These are phyloP conservation scores for Sminthurinus signatus DNA, from an alignment of 1,140 invertebrate genomes.

Conservation along the genomic window DNA sequence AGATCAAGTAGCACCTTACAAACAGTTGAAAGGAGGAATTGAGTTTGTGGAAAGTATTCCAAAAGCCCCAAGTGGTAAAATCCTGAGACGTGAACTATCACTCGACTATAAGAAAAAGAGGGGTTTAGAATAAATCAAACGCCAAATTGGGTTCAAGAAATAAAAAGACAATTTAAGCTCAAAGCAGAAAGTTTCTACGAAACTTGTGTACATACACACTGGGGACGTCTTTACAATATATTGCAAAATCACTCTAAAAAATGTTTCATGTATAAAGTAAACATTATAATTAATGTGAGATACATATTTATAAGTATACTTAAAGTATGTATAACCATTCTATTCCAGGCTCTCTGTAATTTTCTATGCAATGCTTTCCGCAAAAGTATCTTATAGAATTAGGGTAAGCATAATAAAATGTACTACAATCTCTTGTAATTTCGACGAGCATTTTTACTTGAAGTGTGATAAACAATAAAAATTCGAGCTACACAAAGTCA, in stretches of 20 bases:
- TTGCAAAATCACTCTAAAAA: background rate
- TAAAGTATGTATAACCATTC: too few species aligned
- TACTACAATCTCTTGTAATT: background rate
- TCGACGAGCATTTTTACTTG: background rate
- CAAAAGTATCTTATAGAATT: background rate
- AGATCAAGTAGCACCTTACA: conserved; percentile 56
- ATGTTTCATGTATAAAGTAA: background rate
- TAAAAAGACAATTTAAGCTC: background rate
- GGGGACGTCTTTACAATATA: background rate
- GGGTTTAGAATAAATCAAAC: background rate
- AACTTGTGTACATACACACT: background rate
- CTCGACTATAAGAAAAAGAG: conserved; percentile 44
- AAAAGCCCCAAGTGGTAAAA: conserved; percentile 62
- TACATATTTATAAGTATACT: background rate
- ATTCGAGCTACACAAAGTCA: background rate
- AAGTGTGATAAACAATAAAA: background rate
- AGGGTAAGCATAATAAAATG: background rate
- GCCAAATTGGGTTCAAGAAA: background rate
- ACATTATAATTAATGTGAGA: too few species aligned
- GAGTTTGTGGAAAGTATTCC: conserved; percentile 54
- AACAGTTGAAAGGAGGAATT: conserved; percentile 55
- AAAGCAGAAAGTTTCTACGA: background rate
- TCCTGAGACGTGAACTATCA: conserved; percentile 51
- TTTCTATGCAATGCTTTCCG: background rate
- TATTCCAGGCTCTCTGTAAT: too few species aligned